Percentiles rank a stretch among this genome's conserved stretches.
Conservation (phyloP, 2,113 vertebrate genomes). For the Arenaria interpres region DNA sequence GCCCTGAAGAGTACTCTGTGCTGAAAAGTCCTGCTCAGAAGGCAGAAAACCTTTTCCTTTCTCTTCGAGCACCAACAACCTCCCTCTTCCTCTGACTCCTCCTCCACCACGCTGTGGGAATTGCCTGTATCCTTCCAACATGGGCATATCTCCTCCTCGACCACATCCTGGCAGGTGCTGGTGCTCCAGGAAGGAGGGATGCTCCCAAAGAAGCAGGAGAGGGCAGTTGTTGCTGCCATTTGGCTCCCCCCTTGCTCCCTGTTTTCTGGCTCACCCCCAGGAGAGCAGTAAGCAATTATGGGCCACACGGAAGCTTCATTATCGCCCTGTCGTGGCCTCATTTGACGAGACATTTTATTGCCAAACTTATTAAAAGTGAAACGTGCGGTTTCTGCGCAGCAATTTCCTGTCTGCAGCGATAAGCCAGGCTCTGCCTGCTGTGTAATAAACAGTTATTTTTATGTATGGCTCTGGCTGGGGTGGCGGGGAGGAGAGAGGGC, state of each 20-base stretch:
- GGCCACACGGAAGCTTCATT: constrained; percentile 67
- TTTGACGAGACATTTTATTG: constrained; percentile 73
- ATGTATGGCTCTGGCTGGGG: constrained; percentile 31
- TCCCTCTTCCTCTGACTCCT: neutral
- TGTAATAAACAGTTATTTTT: constrained; percentile 73
- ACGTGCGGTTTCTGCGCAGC: constrained; percentile 65
- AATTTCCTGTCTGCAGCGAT: constrained; percentile 77
- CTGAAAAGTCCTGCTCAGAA: neutral
- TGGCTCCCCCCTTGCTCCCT: neutral
- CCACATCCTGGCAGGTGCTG: rapidly evolving
- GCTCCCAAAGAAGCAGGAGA: neutral
- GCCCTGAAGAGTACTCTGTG: neutral
- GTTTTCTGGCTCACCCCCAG: constrained; percentile 32
- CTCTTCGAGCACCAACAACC: neutral
- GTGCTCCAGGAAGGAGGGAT: neutral
- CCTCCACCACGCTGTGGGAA: rapidly evolving
- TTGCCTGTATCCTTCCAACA: neutral
- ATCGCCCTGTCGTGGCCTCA: constrained; percentile 68
- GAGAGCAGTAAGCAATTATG: constrained; percentile 64
- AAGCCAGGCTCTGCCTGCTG: constrained; percentile 64
- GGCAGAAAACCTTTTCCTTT: neutral
- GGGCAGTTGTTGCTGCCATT: neutral
- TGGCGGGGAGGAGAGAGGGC: neutral
- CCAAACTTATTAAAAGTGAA: constrained; percentile 78
- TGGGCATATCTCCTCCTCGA: neutral